Conservation (phyloP, 1,140 invertebrate species). For the Cherax destructor region DNA sequence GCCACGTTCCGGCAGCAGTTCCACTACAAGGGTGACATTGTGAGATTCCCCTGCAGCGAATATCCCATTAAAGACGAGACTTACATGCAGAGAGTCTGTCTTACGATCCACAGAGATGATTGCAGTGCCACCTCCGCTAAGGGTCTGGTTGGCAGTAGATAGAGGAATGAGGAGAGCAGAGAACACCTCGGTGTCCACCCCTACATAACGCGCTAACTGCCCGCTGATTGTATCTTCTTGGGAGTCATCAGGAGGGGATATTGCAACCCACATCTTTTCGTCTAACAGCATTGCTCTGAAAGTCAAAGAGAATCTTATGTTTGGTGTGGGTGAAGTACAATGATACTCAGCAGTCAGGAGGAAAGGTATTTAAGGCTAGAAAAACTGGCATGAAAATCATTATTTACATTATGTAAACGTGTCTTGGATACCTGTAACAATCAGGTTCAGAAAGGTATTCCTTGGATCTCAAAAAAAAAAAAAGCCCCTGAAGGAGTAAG, state of each 20-base stretch:
- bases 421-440: no score
- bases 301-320: neutral
- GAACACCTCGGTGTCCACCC: constrained; percentile 86
- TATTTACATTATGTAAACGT: no score
- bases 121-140: constrained; percentile 85
- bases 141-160: constrained; percentile 9
- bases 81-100: constrained; percentile 87
- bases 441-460: no score
- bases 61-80: constrained; percentile 88
- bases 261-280: constrained; percentile 84
- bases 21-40: constrained; percentile 83
- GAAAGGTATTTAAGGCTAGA: no score
- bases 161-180: constrained; percentile 85
- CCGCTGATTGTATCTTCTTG: constrained; percentile 74
- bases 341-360: no score
- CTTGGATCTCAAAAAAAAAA: no score
- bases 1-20: constrained; percentile 78
- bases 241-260: constrained; percentile 82
- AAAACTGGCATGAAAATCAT: no score
- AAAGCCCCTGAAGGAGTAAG: no score
- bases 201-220: constrained; percentile 75
- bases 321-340: neutral
- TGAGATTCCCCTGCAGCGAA: constrained; percentile 81
- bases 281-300: constrained; percentile 81
- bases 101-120: constrained; percentile 87